These are phyloP conservation scores for Heliconius hewitsoni DNA, from an alignment of 1,140 invertebrate species.

Conservation along the genomic window DNA sequence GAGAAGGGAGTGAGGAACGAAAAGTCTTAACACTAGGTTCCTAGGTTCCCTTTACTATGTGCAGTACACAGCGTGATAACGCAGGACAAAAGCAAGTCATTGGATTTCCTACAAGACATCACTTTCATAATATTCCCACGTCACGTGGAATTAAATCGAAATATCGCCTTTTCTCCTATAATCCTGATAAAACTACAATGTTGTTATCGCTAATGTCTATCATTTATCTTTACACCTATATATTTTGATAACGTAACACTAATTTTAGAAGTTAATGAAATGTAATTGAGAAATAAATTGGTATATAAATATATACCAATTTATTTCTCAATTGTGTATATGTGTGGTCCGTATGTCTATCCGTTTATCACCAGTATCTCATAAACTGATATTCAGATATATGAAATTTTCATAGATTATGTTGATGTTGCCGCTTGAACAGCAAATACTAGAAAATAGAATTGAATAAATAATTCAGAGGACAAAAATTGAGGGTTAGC, in stretches of 20 bases:
- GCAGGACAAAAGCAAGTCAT: not conserved
- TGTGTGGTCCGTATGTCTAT: no score
- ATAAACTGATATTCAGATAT: no score
- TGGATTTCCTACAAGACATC: not conserved
- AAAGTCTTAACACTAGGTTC: no score
- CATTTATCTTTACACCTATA: not conserved
- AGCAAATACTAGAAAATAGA: no score
- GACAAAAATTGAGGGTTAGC: no score
- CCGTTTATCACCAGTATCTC: no score
- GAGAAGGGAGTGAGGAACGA: no score
- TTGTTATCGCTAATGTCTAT: not conserved
- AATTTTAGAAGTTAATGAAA: not conserved
- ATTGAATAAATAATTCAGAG: no score
- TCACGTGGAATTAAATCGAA: not conserved
- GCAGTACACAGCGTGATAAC: not conserved
- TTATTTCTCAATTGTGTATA: no score
- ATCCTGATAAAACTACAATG: slow-evolving; percentile 11
- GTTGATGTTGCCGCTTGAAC: no score
- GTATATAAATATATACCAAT: no score
- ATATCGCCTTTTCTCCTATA: not conserved
- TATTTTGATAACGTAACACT: not conserved
- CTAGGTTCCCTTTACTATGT: not conserved
- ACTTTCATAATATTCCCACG: not conserved
- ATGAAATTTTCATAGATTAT: no score
- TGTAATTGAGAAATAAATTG: not conserved